Evolutionary conservation across 2,888 invertebrate species (phyloP).

Genomic region (Ophion ellenae): DNA sequence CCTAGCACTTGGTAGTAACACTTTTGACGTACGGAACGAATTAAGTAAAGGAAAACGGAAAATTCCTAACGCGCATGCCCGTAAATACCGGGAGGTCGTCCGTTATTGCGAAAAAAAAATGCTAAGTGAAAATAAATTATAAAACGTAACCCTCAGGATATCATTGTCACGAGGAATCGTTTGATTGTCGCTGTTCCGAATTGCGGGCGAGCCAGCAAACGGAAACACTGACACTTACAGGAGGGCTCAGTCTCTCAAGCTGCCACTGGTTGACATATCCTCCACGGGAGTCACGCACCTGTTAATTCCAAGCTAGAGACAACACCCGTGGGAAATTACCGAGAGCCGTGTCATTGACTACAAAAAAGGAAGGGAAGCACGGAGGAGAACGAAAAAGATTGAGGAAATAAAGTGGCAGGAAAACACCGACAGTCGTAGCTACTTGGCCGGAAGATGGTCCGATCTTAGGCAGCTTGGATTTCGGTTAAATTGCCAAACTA

Average conservation of each 20-base stretch:
- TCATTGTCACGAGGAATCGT: slow-evolving; percentile 11
- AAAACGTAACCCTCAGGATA: background rate
- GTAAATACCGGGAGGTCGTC: slow-evolving; percentile 24
- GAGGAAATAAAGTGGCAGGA: slow-evolving; percentile 37
- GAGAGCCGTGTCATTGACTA: slow-evolving; percentile 76
- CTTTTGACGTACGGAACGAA: slow-evolving; percentile 67
- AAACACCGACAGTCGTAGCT: slow-evolving; percentile 37
- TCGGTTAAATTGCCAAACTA: slow-evolving; percentile 33
- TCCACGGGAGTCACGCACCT: slow-evolving; percentile 69
- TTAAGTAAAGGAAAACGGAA: slow-evolving; percentile 61
- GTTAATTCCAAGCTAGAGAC: slow-evolving; percentile 73
- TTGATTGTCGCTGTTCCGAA: background rate
- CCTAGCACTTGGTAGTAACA: slow-evolving; percentile 42
- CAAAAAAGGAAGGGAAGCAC: slow-evolving; percentile 45
- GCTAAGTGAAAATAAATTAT: background rate
- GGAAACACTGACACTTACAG: slow-evolving; percentile 21
- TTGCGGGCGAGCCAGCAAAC: background rate
- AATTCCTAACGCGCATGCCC: slow-evolving; percentile 51
- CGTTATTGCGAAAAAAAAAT: background rate
- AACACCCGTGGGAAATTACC: slow-evolving; percentile 80
- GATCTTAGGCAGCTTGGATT: slow-evolving; percentile 34
- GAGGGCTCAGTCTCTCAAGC: slow-evolving; percentile 38
- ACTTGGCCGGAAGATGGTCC: slow-evolving; percentile 54
- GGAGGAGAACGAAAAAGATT: slow-evolving; percentile 38
- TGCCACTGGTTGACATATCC: slow-evolving; percentile 33